Percentiles rank a stretch among this genome's conserved stretches.
phyloP scores from a whole-genome alignment of 2,797 vertebrate genomes.

The Smutsia gigantea region DNA sequence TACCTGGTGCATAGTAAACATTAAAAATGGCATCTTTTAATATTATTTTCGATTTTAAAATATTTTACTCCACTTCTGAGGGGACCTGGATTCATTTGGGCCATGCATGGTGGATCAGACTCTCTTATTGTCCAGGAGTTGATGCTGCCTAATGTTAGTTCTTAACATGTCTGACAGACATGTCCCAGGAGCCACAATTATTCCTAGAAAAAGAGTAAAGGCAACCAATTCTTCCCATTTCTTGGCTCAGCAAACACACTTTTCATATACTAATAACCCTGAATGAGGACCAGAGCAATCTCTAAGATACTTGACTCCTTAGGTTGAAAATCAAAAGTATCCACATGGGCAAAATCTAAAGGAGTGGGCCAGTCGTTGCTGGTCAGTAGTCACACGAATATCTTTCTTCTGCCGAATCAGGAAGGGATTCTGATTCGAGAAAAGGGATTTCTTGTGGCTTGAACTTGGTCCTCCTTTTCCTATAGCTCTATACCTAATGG shows the following conservation, averaged over 20 bases:
- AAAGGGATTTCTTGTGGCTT: constrained; percentile 36
- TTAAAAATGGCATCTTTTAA: constrained; percentile 7
- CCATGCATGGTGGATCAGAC: neutral
- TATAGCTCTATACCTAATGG: neutral
- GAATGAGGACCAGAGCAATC: neutral
- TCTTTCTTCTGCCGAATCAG: constrained; percentile 46
- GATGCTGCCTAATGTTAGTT: constrained; percentile 6
- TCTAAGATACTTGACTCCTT: constrained; percentile 31
- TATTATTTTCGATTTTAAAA: neutral
- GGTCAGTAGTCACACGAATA: neutral
- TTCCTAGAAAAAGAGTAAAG: constrained; percentile 43
- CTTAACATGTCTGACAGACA: constrained; percentile 26
- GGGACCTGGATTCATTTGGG: neutral
- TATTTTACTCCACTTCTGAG: constrained; percentile 35
- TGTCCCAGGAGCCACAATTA: neutral
- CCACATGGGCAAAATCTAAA: neutral
- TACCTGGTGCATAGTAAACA: neutral
- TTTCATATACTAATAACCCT: constrained; percentile 2
- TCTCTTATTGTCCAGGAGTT: constrained; percentile 12
- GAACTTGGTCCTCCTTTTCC: neutral
- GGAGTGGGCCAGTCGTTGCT: neutral
- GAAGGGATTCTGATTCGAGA: neutral
- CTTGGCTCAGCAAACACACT: neutral
- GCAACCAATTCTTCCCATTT: constrained; percentile 20
- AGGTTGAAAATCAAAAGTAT: neutral